Evolutionary conservation across 2,888 invertebrate species (phyloP), one percentile per base, ranked within the genome.

Genomic region (Anticlea derivata): DNA sequence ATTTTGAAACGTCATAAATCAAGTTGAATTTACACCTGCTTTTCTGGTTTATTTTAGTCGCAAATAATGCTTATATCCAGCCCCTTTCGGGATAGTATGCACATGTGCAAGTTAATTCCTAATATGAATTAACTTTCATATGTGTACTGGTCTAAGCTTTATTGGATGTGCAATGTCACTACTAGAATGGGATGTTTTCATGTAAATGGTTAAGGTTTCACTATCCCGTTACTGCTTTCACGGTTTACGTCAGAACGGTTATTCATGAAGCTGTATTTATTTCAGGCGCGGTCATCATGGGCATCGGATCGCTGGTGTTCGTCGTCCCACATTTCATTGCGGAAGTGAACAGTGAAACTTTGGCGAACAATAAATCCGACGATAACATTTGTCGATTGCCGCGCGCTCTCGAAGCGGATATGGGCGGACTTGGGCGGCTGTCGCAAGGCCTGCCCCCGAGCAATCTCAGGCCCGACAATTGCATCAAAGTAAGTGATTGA

Each of bases 281-380:
- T 80, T 51, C 70, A 94, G 95, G 96, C 72, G 96, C 97, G 46
- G 94, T 98, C 46, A 95, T 98, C 73, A 98, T 98, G 97, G 98
- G 97, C 53, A 93, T 97, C 69, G 98, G 98, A 0, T 97, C 98
- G 29, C 91, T 98, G 75, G 94, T 98, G 65, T 98, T 98, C 82
- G 96, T 97, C 87, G 93, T 98, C 72, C 98, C 98, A 51, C 98
- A 98, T 84, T 97, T 98, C 79, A 95, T 95, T 43, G 95, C 95
- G 50, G 96, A 96, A 79, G 93, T 94, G 48, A 95, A 95, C 78
- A 92, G 94, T 54, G 94, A 93, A 57, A 93, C 94, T 65, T 87
- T 92, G 58, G 88, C 92, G 62, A 92, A 93, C 70, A 95, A 96
- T 85, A 93, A 93, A 61, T 94, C 92, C 10, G 93, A 94, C 60